phyloP scores from a whole-genome alignment of 2,888 invertebrate species.

The Charanyca ferruginea region DNA sequence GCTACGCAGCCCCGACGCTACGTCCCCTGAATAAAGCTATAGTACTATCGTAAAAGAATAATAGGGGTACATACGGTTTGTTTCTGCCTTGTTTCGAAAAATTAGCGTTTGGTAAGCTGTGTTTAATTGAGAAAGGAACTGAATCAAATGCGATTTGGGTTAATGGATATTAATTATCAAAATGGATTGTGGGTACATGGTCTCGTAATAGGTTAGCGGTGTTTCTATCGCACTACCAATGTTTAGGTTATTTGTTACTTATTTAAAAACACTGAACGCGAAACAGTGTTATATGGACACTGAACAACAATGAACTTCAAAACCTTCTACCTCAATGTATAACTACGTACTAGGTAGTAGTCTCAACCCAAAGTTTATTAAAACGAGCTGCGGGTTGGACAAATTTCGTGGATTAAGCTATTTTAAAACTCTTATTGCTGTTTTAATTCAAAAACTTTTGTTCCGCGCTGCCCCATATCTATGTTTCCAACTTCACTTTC shows the following conservation, averaged over 20 bases:
- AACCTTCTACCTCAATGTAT: no score
- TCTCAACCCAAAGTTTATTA: constrained; percentile 1
- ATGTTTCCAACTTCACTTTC: constrained; percentile 10
- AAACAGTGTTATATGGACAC: not conserved
- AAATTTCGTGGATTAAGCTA: constrained; percentile 15
- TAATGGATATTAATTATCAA: constrained; percentile 42
- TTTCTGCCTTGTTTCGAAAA: constrained; percentile 1
- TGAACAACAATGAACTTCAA: not conserved
- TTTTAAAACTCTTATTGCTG: constrained; percentile 16
- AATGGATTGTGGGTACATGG: constrained; percentile 13
- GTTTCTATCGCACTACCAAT: not conserved
- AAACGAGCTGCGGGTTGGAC: not conserved
- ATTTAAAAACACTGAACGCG: not conserved
- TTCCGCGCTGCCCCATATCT: constrained; percentile 12
- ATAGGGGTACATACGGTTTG: no score
- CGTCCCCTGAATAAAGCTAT: not conserved
- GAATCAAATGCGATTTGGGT: constrained; percentile 22
- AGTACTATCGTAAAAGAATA: no score
- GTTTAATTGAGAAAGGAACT: constrained; percentile 15
- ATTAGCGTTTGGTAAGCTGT: constrained; percentile 4
- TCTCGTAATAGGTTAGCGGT: constrained; percentile 1
- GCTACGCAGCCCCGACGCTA: constrained; percentile 14
- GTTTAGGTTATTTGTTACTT: not conserved
- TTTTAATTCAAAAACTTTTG: constrained; percentile 37
- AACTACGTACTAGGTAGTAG: no score